These are phyloP conservation scores for Onthophagus sagittarius DNA, from an alignment of 2,888 invertebrate species.

Conservation along the genomic window DNA sequence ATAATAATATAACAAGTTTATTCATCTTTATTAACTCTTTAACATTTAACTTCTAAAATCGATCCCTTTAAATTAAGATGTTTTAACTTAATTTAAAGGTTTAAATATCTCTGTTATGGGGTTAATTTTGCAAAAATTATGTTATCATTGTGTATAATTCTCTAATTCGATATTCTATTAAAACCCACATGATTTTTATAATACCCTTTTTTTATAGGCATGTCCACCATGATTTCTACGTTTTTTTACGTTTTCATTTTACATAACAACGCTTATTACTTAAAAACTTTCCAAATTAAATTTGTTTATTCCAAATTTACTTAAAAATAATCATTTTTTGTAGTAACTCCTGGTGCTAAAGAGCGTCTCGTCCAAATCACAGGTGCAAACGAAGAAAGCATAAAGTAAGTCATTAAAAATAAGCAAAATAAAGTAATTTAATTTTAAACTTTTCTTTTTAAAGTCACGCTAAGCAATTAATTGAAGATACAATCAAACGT, in stretches of 20 bases:
- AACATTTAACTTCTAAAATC: no score
- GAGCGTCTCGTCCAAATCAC: conserved; percentile 95
- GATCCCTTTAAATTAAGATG: no score
- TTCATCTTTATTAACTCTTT: not conserved
- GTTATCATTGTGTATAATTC: not conserved
- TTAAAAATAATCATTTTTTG: conserved; percentile 38
- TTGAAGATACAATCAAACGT: conserved; percentile 91
- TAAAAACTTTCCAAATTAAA: not conserved
- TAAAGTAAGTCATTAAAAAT: conserved; percentile 68
- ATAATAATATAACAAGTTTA: not conserved
- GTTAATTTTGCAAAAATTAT: not conserved
- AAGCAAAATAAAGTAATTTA: no score
- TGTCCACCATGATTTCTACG: not conserved
- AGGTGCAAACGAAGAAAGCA: conserved; percentile 89
- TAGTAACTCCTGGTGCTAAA: conserved; percentile 92
- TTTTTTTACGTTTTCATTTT: not conserved
- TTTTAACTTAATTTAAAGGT: no score
- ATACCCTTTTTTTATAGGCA: not conserved
- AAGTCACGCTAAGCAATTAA: conserved; percentile 88
- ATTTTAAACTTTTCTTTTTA: conserved; percentile 30
- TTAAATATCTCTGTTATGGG: no score
- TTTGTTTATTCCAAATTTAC: not conserved
- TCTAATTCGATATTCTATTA: not conserved
- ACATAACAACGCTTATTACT: not conserved
- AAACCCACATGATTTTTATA: not conserved